Conservation (phyloP, 2,113 vertebrate species). For the Limanda limanda region DNA sequence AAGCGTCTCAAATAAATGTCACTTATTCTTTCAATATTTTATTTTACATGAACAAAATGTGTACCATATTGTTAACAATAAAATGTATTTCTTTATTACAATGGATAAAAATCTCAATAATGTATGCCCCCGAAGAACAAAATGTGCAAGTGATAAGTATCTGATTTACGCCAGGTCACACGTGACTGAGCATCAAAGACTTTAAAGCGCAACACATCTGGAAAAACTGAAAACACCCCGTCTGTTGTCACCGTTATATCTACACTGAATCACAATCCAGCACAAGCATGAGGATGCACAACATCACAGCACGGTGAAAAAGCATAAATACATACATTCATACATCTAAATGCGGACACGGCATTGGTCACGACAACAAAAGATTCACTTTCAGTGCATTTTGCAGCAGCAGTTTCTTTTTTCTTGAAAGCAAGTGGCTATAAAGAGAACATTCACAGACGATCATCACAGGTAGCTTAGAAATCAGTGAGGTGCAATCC, state of each 20-base stretch:
- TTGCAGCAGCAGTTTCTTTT: constrained; percentile 47
- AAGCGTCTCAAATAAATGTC: no score
- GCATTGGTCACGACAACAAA: constrained; percentile 14
- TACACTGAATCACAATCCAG: neutral
- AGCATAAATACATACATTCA: constrained; percentile 30
- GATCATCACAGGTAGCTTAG: constrained; percentile 32
- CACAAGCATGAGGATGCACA: constrained; percentile 8
- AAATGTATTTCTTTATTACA: constrained; percentile 20
- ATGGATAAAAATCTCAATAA: constrained; percentile 5
- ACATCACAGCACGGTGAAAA: constrained; percentile 30
- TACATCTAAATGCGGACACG: constrained; percentile 33
- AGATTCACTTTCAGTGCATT: constrained; percentile 42
- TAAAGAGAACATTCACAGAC: constrained; percentile 39
- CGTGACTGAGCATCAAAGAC: constrained; percentile 12
- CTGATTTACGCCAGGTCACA: constrained; percentile 1
- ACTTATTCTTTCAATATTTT: constrained; percentile 11
- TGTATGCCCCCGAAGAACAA: constrained; percentile 1
- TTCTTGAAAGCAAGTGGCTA: constrained; percentile 10
- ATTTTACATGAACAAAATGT: constrained; percentile 53
- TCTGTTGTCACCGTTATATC: neutral
- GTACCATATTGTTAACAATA: neutral
- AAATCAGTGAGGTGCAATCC: constrained; percentile 31
- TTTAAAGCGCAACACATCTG: neutral
- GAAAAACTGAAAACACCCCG: neutral
- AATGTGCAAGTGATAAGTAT: constrained; percentile 39